Percentiles rank a stretch among this genome's conserved stretches.
Conservation (phyloP, 2,797 vertebrate genomes). For the Enteromius mattozi region DNA sequence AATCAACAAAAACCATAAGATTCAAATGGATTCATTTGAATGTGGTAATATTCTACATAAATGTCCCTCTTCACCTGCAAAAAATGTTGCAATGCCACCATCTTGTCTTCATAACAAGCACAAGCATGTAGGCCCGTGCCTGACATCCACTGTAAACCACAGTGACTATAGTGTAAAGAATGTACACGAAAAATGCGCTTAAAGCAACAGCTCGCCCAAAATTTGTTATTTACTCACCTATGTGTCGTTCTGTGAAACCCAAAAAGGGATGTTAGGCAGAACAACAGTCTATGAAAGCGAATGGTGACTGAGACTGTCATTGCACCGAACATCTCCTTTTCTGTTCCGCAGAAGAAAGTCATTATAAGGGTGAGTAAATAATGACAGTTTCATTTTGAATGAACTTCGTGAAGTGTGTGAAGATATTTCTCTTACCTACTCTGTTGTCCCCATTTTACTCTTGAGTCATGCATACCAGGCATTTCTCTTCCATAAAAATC, state of each 20-base stretch:
- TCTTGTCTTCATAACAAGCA: conserved; percentile 23
- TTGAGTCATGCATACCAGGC: conserved; percentile 30
- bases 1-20: background rate
- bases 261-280: conserved; percentile 14
- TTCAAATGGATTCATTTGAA: background rate
- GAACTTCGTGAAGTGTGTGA: background rate
- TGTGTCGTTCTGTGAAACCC: background rate
- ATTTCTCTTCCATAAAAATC: conserved; percentile 18
- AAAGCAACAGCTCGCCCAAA: background rate
- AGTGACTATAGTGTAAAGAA: conserved; percentile 4
- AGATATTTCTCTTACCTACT: background rate
- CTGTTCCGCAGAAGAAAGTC: conserved; percentile 9
- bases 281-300: background rate
- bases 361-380: background rate
- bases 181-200: conserved; percentile 6
- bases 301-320: background rate
- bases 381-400: background rate
- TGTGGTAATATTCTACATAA: background rate
- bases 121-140: conserved; percentile 22
- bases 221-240: background rate
- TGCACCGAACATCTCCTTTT: background rate
- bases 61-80: background rate
- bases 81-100: background rate
- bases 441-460: background rate
- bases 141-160: background rate